Evolutionary conservation across 37 sponge, comb jelly and placozoan genomes (phyloP).

Genomic region (Ephydatia muelleri): DNA sequence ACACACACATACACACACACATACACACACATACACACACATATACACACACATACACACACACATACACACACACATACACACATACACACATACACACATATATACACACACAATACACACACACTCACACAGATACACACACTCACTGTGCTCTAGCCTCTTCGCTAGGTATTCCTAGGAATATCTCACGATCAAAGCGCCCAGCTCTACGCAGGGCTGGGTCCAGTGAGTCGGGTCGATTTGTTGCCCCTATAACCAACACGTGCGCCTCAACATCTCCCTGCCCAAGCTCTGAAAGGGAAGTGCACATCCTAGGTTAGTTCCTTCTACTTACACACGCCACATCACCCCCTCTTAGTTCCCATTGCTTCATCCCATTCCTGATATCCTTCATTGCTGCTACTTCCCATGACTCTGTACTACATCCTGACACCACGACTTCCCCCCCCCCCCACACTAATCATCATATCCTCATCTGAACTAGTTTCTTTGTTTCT

Average conservation of each 20-base stretch:
- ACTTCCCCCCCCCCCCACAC: no score
- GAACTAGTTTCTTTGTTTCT: no score
- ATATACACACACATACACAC: conserved; percentile 4
- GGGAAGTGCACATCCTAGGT: neutral
- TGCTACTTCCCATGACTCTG: no score
- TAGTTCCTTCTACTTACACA: neutral
- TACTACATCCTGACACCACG: no score
- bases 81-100: neutral
- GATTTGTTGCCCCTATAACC: conserved; percentile 92
- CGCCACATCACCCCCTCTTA: no score
- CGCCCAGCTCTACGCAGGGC: conserved; percentile 92
- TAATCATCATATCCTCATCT: no score
- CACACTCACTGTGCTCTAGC: conserved; percentile 63
- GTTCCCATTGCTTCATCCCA: no score
- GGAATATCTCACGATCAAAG: conserved; percentile 88
- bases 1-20: neutral
- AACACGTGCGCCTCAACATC: conserved; percentile 40
- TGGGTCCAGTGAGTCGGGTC: conserved; percentile 85
- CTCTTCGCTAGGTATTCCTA: conserved; percentile 90
- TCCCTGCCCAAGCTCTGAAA: conserved; percentile 28
- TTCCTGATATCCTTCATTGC: no score
- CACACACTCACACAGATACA: neutral
- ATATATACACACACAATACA: neutral
- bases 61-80: conserved; percentile 7
- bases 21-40: neutral